Base-by-base conservation (phyloP, 1,140 invertebrate species). In the Drosophila setifemur region DNA sequence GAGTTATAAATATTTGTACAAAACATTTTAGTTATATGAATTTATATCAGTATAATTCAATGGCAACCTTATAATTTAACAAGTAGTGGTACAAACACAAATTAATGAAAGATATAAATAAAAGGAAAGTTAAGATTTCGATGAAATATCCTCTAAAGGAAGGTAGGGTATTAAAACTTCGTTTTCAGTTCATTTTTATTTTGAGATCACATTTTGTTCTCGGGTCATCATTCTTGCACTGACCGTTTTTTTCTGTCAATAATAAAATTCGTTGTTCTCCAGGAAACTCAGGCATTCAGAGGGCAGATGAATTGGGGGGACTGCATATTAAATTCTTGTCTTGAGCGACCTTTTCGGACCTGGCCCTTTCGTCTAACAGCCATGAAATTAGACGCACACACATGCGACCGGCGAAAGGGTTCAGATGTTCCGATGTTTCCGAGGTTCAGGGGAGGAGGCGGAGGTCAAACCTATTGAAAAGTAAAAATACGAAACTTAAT, bases 401-500 rank as follows among this genome's bases (percentile, higher is more conserved):
- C 73, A 83, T 78, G 74, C 55, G 74, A 67, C 74, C 73, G 29
- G n/a, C 43, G 53, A 85, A 83, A 83, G 78, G 79, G 78, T 83
- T 83, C 58, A 64, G 45, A 52, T 31, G 68, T 3, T 16, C 33
- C 33, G 33, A 37, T 12, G 33, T 37, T 37, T 12, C 3, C 14
- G 12, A 12, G 31, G 11, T 4, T n/a, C 11, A 12, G 31, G 31
- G 14, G 28, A 7, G 31, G 49, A 39, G 54, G 53, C 35, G 44
- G 58, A 67, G 76, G 77, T 72, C 67, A 75, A 43, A 39, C 54
- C 71, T 53, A 75, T 75, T 74, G 69, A 61, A 85, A 74, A 85
- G 71, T 79, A 83, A 75, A n/a, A 71, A 73, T 66, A 79, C 44
- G 71, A 85, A 86, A 79, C 81, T 85, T 86, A 85, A 83, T 83